These are phyloP conservation scores for Synanthedon vespiformis DNA, from an alignment of 2,888 invertebrate genomes.

Conservation along the genomic window DNA sequence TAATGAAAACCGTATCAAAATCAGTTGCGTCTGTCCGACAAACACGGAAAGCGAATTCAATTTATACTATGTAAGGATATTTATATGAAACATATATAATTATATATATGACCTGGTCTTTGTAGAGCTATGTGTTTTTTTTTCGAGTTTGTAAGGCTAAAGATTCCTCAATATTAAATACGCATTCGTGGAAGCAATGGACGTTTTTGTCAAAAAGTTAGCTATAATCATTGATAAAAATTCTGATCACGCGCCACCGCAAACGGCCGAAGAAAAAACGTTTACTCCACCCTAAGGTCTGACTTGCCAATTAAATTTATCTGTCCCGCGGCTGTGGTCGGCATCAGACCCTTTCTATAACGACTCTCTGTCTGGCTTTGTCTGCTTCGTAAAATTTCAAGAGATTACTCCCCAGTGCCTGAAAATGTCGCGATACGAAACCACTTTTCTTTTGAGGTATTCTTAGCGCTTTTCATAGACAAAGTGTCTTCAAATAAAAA, in stretches of 20 bases:
- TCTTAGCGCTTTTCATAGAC: neutral
- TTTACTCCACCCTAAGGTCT: slow-evolving; percentile 7
- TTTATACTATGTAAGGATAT: too few relatives aligned
- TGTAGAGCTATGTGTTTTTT: too few relatives aligned
- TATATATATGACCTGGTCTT: too few relatives aligned
- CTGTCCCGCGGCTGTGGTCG: slow-evolving; percentile 28
- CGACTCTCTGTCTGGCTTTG: slow-evolving; percentile 17
- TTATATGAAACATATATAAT: too few relatives aligned
- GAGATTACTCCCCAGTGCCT: slow-evolving; percentile 2
- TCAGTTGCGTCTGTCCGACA: too few relatives aligned
- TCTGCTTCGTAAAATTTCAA: slow-evolving; percentile 18
- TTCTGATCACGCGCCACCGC: slow-evolving; percentile 6
- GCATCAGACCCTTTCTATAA: slow-evolving; percentile 19
- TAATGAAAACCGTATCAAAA: too few relatives aligned
- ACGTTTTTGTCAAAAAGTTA: neutral
- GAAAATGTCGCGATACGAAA: neutral
- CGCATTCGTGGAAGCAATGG: too few relatives aligned
- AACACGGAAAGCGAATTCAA: too few relatives aligned
- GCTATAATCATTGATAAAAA: slow-evolving; percentile 1
- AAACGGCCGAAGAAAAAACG: slow-evolving; percentile 6
- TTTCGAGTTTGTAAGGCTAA: too few relatives aligned
- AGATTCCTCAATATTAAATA: too few relatives aligned
- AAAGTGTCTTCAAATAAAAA: neutral
- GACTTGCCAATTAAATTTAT: slow-evolving; percentile 30
- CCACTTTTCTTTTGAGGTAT: neutral